These are phyloP conservation scores for Drosophila mimica DNA, from an alignment of 2,888 invertebrate genomes.

Conservation along the genomic window DNA sequence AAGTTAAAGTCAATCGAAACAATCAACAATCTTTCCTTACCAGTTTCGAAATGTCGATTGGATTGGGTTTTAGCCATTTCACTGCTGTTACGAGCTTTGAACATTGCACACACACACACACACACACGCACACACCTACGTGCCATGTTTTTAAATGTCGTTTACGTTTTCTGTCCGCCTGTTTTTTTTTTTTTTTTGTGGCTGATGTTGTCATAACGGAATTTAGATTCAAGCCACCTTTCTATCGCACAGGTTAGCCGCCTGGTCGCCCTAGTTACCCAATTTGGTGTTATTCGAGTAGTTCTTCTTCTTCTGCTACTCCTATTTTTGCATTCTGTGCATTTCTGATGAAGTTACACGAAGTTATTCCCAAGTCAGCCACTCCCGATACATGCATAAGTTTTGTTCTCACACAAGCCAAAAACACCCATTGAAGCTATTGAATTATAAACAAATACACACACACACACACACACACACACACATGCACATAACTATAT, in stretches of 20 bases:
- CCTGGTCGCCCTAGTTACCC: slow-evolving; percentile 33
- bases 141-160: slow-evolving; percentile 42
- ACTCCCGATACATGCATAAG: background rate
- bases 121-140: slow-evolving; percentile 36
- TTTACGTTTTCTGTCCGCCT: slow-evolving; percentile 5
- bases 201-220: slow-evolving; percentile 60
- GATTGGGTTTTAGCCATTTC: slow-evolving; percentile 7
- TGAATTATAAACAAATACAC: background rate
- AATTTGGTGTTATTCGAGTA: slow-evolving; percentile 2
- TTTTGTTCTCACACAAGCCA: background rate
- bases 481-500: background rate
- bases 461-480: background rate
- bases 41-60: background rate
- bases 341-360: slow-evolving; percentile 1
- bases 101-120: slow-evolving; percentile 42
- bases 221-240: slow-evolving; percentile 40
- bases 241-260: slow-evolving; percentile 17
- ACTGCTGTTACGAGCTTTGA: slow-evolving; percentile 26
- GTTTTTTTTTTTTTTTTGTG: background rate
- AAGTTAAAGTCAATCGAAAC: background rate
- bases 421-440: slow-evolving; percentile 11
- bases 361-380: background rate
- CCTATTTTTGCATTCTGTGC: slow-evolving; percentile 4
- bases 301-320: slow-evolving; percentile 10
- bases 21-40: slow-evolving; percentile 4